Conservation (phyloP, 2,797 vertebrate species). For the Cryptoprocta ferox region DNA sequence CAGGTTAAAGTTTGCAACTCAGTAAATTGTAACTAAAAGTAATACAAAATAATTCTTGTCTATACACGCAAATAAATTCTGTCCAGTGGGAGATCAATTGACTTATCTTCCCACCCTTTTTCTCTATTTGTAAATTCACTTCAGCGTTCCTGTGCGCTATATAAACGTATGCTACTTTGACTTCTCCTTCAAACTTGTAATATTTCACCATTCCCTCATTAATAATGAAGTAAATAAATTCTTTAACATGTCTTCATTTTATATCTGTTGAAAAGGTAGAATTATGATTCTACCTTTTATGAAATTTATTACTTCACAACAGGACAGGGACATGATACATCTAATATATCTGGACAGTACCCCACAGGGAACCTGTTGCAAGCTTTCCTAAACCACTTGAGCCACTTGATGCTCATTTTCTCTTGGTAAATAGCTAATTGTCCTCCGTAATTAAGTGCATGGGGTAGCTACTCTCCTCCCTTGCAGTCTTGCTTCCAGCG, state of each 20-base stretch:
- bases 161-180: neutral
- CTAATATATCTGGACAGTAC: neutral
- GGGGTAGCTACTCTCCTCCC: neutral
- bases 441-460: neutral
- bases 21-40: neutral
- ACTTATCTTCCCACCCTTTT: neutral
- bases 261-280: neutral
- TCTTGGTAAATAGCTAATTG: neutral
- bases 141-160: neutral
- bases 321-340: neutral
- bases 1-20: neutral
- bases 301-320: neutral
- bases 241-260: constrained; percentile 36
- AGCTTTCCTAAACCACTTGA: neutral
- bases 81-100: neutral
- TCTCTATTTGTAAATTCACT: constrained; percentile 39
- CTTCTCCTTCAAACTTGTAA: constrained; percentile 33
- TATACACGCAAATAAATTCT: neutral
- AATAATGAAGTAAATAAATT: constrained; percentile 60
- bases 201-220: neutral
- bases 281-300: neutral
- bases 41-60: neutral
- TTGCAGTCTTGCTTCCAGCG: neutral
- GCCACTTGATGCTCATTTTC: neutral
- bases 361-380: neutral